phyloP scores from a whole-genome alignment of 2,888 invertebrate genomes.

The Drosophila flavopinicola region DNA sequence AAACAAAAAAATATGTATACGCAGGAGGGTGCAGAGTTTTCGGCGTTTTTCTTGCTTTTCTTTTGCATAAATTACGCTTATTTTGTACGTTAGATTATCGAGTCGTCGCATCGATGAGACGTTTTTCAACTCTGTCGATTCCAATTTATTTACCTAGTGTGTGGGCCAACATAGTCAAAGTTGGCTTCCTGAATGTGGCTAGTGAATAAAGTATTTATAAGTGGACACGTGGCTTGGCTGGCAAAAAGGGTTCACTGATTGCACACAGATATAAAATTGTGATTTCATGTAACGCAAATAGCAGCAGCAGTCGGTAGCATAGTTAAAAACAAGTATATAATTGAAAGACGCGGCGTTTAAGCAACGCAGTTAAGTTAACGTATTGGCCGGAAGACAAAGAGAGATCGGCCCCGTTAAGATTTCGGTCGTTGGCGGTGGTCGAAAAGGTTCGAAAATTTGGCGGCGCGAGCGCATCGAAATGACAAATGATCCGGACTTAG shows the following conservation, averaged over 20 bases:
- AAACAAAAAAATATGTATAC: background rate
- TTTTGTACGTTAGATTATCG: slow-evolving; percentile 70
- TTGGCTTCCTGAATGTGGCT: slow-evolving; percentile 37
- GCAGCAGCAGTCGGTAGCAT: slow-evolving; percentile 10
- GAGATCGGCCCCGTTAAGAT: slow-evolving; percentile 84
- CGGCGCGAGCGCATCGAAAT: slow-evolving; percentile 87
- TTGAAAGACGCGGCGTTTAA: slow-evolving; percentile 51
- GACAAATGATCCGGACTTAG: slow-evolving; percentile 94
- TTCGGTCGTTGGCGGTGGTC: slow-evolving; percentile 85
- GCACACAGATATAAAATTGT: slow-evolving; percentile 40
- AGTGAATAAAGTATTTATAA: slow-evolving; percentile 60
- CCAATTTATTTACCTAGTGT: slow-evolving; percentile 25
- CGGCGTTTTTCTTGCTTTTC: slow-evolving; percentile 26
- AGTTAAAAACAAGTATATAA: slow-evolving; percentile 2
- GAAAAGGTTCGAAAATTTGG: slow-evolving; percentile 84
- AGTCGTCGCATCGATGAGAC: slow-evolving; percentile 47
- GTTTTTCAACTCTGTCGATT: slow-evolving; percentile 33
- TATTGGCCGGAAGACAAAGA: slow-evolving; percentile 84
- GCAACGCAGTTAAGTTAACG: slow-evolving; percentile 76
- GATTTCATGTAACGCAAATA: slow-evolving; percentile 41
- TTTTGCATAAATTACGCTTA: slow-evolving; percentile 73
- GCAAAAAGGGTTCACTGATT: slow-evolving; percentile 45
- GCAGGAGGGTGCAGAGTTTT: slow-evolving; percentile 8
- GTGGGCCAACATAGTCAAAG: slow-evolving; percentile 11
- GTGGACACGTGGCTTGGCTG: slow-evolving; percentile 55